Conservation (phyloP, 92 coral and sea anemone species). For the Pocillopora grandis region DNA sequence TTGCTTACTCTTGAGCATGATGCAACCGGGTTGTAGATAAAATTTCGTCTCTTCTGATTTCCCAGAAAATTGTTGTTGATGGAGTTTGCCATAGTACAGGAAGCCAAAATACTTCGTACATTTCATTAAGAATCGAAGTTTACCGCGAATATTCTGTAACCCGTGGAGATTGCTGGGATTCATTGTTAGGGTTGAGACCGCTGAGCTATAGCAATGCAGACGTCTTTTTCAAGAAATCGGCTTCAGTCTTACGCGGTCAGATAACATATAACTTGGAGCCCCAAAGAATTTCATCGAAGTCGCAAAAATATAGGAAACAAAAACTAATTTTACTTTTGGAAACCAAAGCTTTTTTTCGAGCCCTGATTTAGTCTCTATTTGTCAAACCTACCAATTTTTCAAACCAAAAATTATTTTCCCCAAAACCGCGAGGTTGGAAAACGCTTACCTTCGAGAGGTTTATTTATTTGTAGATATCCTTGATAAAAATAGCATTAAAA, state of each 20-base stretch:
- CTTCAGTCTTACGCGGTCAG: not conserved
- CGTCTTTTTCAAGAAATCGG: not conserved
- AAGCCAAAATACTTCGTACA: not conserved
- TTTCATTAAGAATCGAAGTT: constrained; percentile 8
- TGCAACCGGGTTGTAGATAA: constrained; percentile 67
- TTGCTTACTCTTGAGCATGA: constrained; percentile 19
- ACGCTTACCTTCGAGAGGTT: no score
- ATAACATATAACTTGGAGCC: no score
- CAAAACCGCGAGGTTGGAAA: no score
- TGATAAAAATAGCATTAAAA: no score
- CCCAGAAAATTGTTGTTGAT: constrained; percentile 20
- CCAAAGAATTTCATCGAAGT: not conserved
- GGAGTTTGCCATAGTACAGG: constrained; percentile 23
- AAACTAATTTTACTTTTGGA: no score
- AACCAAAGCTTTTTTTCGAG: no score
- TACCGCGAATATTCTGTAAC: constrained; percentile 45
- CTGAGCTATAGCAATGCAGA: not conserved
- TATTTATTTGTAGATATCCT: no score
- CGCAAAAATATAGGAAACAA: not conserved
- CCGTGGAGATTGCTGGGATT: constrained; percentile 21
- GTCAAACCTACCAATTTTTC: no score
- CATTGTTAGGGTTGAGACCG: not conserved
- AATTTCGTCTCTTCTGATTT: constrained; percentile 66
- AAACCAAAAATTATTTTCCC: no score
- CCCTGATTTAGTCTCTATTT: no score